Evolutionary conservation across 37 sponge, comb jelly and placozoan genomes (phyloP).

Genomic region (Geodia barretti): DNA sequence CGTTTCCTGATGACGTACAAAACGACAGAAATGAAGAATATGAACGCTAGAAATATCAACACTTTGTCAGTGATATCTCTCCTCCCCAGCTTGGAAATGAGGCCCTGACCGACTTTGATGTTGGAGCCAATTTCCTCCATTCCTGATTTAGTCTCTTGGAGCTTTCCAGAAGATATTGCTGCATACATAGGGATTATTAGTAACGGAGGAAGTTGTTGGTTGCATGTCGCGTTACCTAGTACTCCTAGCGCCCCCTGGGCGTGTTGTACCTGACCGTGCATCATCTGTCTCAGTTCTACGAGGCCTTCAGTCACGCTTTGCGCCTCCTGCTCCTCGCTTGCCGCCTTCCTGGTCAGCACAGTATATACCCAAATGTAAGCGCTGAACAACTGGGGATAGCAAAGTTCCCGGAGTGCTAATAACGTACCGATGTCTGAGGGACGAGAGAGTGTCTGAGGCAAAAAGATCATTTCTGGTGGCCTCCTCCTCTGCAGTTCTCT

Average conservation of each 20-base stretch:
- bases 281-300: constrained; percentile 41
- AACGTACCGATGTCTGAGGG: constrained; percentile 13
- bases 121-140: constrained; percentile 55
- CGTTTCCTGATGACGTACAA: constrained; percentile 67
- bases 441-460: constrained; percentile 6
- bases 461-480: constrained; percentile 27
- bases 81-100: constrained; percentile 62
- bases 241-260: constrained; percentile 38
- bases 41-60: constrained; percentile 54
- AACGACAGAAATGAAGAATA: constrained; percentile 65
- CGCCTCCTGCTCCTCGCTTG: constrained; percentile 38
- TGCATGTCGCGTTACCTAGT: constrained; percentile 34
- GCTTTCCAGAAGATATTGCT: constrained; percentile 38
- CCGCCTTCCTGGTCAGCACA: background rate
- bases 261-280: constrained; percentile 41
- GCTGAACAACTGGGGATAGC: too few species aligned
- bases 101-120: constrained; percentile 17
- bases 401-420: too few species aligned
- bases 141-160: constrained; percentile 43
- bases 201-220: background rate
- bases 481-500: constrained; percentile 10
- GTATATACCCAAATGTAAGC: too few species aligned
- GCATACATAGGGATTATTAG: background rate
- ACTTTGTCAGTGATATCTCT: constrained; percentile 74
- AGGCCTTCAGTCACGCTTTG: constrained; percentile 59